Evolutionary conservation across 2,113 vertebrate genomes (phyloP).

Genomic region (Pholis gunnellus): DNA sequence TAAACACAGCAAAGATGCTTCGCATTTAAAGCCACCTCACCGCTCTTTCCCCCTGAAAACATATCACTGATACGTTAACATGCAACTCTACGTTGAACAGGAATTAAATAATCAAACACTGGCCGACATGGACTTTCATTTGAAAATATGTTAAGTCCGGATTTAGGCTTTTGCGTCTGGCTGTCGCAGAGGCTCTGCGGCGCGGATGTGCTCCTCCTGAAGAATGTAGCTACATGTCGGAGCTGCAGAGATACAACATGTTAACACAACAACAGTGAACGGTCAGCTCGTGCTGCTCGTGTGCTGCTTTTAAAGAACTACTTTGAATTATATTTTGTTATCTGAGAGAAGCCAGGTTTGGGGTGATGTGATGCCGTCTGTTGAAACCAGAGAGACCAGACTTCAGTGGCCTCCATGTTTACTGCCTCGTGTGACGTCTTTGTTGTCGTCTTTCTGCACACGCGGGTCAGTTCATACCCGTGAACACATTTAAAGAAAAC

Average conservation of each 20-base stretch:
- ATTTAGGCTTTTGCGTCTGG: conserved; percentile 4
- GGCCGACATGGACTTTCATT: not conserved
- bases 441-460: no score
- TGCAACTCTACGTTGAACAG: not conserved
- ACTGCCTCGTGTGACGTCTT: no score
- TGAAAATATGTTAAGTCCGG: not conserved
- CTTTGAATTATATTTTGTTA: no score
- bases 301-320: not conserved
- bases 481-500: no score
- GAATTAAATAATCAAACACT: not conserved
- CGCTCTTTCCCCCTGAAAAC: not conserved
- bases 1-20: conserved; percentile 3
- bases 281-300: not conserved
- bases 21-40: not conserved
- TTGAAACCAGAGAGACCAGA: no score
- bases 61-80: accelerated
- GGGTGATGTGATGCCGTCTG: no score
- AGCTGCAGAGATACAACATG: not conserved
- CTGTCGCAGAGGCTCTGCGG: conserved; percentile 15
- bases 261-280: not conserved
- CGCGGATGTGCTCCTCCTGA: conserved; percentile 16
- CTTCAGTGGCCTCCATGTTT: no score
- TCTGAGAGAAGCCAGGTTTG: no score
- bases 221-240: not conserved
- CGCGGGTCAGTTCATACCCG: no score